These are phyloP conservation scores for Idaea biselata DNA, from an alignment of 2,888 invertebrate genomes.

Conservation along the genomic window DNA sequence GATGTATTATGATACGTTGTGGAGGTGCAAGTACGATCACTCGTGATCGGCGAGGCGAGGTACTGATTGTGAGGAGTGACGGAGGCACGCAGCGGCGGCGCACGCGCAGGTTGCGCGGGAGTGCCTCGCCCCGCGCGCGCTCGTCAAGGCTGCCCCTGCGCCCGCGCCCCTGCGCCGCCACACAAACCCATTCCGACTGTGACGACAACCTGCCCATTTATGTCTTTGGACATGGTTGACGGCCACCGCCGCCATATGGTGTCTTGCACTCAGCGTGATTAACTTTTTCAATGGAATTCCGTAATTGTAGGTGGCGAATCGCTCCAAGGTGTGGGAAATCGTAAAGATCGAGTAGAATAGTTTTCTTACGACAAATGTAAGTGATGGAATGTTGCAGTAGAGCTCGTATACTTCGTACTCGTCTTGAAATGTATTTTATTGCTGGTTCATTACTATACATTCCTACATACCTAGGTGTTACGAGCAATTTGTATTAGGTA, in stretches of 20 bases:
- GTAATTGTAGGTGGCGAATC: slow-evolving; percentile 54
- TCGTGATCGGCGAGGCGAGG: slow-evolving; percentile 57
- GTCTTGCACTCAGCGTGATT: slow-evolving; percentile 56
- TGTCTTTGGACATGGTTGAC: slow-evolving; percentile 76
- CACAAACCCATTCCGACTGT: slow-evolving; percentile 69
- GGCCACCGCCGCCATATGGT: slow-evolving; percentile 75
- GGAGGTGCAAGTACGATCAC: slow-evolving; percentile 32
- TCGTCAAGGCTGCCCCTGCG: slow-evolving; percentile 31
- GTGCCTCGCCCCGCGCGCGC: slow-evolving; percentile 40
- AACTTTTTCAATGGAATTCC: slow-evolving; percentile 61
- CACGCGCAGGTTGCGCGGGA: slow-evolving; percentile 63
- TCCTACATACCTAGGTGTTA: slow-evolving; percentile 15
- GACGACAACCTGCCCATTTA: slow-evolving; percentile 79
- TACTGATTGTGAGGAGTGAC: slow-evolving; percentile 59
- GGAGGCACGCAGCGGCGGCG: slow-evolving; percentile 43
- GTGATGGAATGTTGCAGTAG: slow-evolving; percentile 20
- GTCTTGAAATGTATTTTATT: slow-evolving; percentile 16
- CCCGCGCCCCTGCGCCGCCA: slow-evolving; percentile 56
- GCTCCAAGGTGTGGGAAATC: slow-evolving; percentile 54
- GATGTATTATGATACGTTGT: slow-evolving; percentile 26
- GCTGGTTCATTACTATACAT: slow-evolving; percentile 15
- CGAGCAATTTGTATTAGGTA: slow-evolving; percentile 26
- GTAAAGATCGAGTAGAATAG: slow-evolving; percentile 17
- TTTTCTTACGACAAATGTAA: slow-evolving; percentile 14
- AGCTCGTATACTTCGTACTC: slow-evolving; percentile 11